Percentiles rank a stretch among this genome's conserved stretches.
phyloP scores from a whole-genome alignment of 2,888 invertebrate genomes.

The Noctua janthe region DNA sequence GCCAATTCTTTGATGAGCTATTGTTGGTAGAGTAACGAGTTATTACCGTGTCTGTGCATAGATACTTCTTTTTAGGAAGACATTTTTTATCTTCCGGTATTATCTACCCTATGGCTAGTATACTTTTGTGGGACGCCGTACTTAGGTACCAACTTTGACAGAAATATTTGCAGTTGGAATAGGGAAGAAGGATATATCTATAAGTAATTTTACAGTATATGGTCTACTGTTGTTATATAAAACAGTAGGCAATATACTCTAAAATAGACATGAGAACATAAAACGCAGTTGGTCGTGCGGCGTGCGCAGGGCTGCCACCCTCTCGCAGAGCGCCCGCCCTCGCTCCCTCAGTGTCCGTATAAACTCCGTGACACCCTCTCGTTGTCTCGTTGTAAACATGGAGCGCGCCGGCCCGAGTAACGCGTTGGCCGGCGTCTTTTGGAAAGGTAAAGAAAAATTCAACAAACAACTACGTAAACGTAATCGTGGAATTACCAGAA shows the following conservation, averaged over 20 bases:
- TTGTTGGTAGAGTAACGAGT: conserved; percentile 16
- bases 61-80: neutral
- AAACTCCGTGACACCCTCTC: neutral
- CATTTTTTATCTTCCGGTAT: neutral
- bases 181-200: neutral
- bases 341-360: neutral
- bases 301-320: neutral
- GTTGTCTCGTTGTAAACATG: neutral
- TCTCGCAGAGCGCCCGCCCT: neutral
- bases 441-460: neutral
- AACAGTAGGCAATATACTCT: too few relatives aligned
- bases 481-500: too few relatives aligned
- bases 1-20: conserved; percentile 5
- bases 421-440: neutral
- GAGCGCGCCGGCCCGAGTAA: neutral
- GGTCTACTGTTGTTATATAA: neutral
- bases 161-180: too few relatives aligned
- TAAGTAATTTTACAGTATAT: neutral
- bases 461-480: neutral
- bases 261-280: neutral
- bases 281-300: neutral
- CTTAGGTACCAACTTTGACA: too few relatives aligned
- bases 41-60: neutral
- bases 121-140: neutral
- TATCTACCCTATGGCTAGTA: neutral